These are phyloP conservation scores for Drosophila chauvacae DNA, from an alignment of 1,140 invertebrate genomes.

Conservation along the genomic window DNA sequence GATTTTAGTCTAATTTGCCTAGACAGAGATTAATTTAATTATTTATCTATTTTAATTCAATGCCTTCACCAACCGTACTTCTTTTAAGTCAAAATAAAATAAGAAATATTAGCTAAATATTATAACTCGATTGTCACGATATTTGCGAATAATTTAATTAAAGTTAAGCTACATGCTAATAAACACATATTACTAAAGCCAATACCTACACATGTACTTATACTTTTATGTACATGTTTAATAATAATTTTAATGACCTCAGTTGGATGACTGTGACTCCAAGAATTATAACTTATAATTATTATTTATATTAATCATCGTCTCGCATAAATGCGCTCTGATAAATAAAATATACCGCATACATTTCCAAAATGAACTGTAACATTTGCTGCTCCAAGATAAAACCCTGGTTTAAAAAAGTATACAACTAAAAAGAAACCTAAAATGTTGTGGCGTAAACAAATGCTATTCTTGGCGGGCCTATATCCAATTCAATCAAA, in stretches of 20 bases:
- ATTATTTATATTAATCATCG: neutral
- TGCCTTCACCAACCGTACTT: neutral
- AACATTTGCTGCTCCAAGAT: neutral
- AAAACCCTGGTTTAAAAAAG: neutral
- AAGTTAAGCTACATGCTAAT: neutral
- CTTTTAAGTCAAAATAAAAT: neutral
- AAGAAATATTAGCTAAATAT: neutral
- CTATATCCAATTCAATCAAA: neutral
- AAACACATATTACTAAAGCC: neutral
- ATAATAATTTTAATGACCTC: neutral
- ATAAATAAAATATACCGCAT: neutral
- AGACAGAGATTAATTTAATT: constrained; percentile 8
- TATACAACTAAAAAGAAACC: neutral
- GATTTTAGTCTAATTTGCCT: constrained; percentile 27
- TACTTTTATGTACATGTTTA: no score
- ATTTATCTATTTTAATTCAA: constrained; percentile 3
- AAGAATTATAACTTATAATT: neutral
- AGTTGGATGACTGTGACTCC: neutral
- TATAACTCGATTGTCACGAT: neutral
- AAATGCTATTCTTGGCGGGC: neutral
- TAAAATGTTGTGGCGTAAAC: neutral
- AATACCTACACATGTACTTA: no score
- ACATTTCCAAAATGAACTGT: neutral
- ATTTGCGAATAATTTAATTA: neutral
- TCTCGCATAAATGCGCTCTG: no score